Evolutionary conservation across 1,140 invertebrate genomes (phyloP).

Genomic region (Brachionus plicatilis): DNA sequence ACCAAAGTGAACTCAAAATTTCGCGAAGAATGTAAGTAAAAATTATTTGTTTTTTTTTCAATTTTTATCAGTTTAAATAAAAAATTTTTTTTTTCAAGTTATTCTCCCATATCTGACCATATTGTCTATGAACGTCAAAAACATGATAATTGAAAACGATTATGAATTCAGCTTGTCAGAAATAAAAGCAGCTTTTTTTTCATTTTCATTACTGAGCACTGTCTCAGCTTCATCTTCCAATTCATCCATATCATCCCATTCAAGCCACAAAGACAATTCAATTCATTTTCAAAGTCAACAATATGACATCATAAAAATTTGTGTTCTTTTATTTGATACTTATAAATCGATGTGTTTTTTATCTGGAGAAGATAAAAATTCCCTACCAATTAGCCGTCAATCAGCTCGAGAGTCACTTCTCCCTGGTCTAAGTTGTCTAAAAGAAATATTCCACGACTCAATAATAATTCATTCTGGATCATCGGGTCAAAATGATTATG

Average conservation of each 20-base stretch:
- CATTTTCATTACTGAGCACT: background rate
- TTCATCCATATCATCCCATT: background rate
- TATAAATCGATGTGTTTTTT: slow-evolving; percentile 11
- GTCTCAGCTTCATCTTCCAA: background rate
- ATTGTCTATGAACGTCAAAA: slow-evolving; percentile 31
- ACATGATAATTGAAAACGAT: slow-evolving; percentile 30
- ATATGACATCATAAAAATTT: slow-evolving; percentile 6
- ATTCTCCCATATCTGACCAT: slow-evolving; percentile 28
- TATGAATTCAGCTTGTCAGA: slow-evolving; percentile 14
- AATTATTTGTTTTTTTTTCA: slow-evolving; percentile 42
- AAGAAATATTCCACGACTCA: slow-evolving; percentile 2
- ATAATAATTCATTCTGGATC: slow-evolving; percentile 24
- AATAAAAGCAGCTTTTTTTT: background rate
- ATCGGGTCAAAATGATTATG: slow-evolving; percentile 8
- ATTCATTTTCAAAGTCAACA: slow-evolving; percentile 16
- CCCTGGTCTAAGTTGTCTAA: slow-evolving; percentile 1
- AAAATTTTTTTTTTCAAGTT: background rate
- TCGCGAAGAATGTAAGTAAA: slow-evolving; percentile 56
- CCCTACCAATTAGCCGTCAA: background rate
- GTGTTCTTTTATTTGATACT: slow-evolving; percentile 31
- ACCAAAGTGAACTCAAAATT: slow-evolving; percentile 57
- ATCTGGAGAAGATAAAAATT: background rate
- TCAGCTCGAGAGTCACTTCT: slow-evolving; percentile 20
- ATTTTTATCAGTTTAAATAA: background rate
- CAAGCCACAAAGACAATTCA: background rate